These are phyloP conservation scores for Strix occidentalis DNA, from an alignment of 2,797 vertebrate genomes.

Conservation along the genomic window DNA sequence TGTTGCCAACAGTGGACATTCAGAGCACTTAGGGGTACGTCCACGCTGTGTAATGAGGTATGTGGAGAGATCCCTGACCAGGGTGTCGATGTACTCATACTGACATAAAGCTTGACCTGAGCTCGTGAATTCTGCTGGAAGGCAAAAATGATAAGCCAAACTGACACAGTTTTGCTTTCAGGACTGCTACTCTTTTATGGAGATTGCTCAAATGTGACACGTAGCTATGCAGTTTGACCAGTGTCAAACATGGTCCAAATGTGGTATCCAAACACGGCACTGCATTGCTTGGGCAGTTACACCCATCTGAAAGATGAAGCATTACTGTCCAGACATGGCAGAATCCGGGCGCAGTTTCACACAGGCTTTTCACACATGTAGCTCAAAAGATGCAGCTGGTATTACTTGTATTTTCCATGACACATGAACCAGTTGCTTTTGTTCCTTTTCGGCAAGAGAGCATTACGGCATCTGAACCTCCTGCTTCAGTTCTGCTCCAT, in stretches of 20 bases:
- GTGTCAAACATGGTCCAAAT: not conserved
- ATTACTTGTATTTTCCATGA: slow-evolving; percentile 9
- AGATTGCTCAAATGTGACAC: not conserved
- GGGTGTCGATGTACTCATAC: not conserved
- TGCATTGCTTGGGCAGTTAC: not conserved
- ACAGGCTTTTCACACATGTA: not conserved
- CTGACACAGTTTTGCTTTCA: not conserved
- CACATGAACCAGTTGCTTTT: not conserved
- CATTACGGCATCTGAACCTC: not conserved
- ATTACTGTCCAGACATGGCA: rapidly evolving
- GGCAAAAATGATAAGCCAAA: not conserved
- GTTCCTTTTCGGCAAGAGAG: not conserved
- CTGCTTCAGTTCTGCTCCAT: not conserved
- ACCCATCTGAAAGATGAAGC: not conserved
- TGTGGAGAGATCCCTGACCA: not conserved
- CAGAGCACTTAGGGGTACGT: not conserved
- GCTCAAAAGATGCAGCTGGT: slow-evolving; percentile 17
- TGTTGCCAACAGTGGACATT: not conserved
- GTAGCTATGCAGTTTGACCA: not conserved
- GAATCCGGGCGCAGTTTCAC: not conserved
- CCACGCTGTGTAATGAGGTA: rapidly evolving
- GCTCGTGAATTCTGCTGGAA: not conserved
- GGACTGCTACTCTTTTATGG: not conserved
- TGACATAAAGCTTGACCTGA: not conserved
- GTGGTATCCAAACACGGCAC: not conserved